Base-by-base conservation (phyloP, 2,797 vertebrate genomes). In the Basileuterus tristriatus region DNA sequence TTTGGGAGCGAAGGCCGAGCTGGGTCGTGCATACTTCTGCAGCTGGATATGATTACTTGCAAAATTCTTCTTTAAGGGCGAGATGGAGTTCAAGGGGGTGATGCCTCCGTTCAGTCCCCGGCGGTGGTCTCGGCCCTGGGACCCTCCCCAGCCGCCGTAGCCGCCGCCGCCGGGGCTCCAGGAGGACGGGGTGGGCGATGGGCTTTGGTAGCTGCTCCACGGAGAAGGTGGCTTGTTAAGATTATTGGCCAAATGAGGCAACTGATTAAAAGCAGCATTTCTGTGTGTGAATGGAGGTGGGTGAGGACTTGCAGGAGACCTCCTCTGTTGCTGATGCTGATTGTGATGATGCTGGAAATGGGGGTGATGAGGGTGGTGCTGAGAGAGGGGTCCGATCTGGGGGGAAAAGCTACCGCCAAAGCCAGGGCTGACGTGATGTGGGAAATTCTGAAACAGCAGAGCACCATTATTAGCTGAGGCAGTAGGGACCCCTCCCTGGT, bases 201-300 rank as follows among this genome's bases (percentile, higher is more conserved):
- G 98, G 95, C 99, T 99, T 98, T 99, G 99, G 98, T 99, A 99
- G 98, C 98, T 99, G 97, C 99, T 99, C 99, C 99, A 99, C 3
- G 99, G 99, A 86, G 99, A 99, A 36, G 99, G 99, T 71, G 99
- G 99, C 96, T 99, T 99, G 98, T 98, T 99, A 92, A 99, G 98
- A 97, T 99, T 98, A 95, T 99, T 98, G 90, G 99, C 98, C 95
- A 99, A 98, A 96, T 99, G 99, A 97, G 99, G 99, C 95, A 99
- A 97, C 94, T 99, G 99, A 98, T 98, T 98, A 97, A 99, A 99
- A 87, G 99, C 98, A 98, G 99, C 99, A 87, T 98, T 99, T 97
- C 99, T 99, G 87, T 99, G 99, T 88, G 99, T 98, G 91, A 99
- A 99, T 6, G 98, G 99, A 68, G 99, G 98, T 49, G 98, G 99